Percentiles rank a stretch among this genome's conserved stretches.
phyloP scores from a whole-genome alignment of 23 tunicate species.

The Phallusia fumigata region DNA sequence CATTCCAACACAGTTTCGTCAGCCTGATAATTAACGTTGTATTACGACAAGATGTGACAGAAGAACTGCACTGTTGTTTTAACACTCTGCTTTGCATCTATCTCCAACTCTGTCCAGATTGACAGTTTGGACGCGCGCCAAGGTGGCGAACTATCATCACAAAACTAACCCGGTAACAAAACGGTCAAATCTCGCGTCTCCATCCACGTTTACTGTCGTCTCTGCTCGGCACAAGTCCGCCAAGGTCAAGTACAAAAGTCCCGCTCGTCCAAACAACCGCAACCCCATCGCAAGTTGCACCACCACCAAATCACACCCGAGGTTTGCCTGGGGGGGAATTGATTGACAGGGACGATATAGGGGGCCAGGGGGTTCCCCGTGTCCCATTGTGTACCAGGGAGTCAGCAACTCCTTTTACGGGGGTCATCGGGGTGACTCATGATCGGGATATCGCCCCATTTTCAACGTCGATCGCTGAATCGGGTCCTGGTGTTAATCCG shows the following conservation, averaged over 20 bases:
- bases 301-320: background rate
- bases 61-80: too few species aligned
- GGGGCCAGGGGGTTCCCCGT: background rate
- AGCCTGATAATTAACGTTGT: too few species aligned
- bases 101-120: too few species aligned
- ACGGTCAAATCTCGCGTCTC: background rate
- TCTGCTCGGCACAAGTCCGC: background rate
- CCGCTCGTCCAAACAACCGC: background rate
- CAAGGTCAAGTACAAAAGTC: background rate
- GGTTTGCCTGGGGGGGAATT: background rate
- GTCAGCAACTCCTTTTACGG: too few species aligned
- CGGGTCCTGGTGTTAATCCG: conserved; percentile 2
- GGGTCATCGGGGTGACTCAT: too few species aligned
- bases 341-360: background rate
- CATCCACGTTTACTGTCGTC: background rate
- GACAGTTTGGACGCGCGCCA: too few species aligned
- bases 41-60: too few species aligned
- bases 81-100: too few species aligned
- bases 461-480: background rate
- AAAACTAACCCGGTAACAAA: background rate
- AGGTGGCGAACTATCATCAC: too few species aligned
- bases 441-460: too few species aligned
- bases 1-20: too few species aligned
- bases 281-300: background rate
- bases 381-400: too few species aligned